These are phyloP conservation scores for Grus americana DNA, from an alignment of 2,113 vertebrate genomes.

Conservation along the genomic window DNA sequence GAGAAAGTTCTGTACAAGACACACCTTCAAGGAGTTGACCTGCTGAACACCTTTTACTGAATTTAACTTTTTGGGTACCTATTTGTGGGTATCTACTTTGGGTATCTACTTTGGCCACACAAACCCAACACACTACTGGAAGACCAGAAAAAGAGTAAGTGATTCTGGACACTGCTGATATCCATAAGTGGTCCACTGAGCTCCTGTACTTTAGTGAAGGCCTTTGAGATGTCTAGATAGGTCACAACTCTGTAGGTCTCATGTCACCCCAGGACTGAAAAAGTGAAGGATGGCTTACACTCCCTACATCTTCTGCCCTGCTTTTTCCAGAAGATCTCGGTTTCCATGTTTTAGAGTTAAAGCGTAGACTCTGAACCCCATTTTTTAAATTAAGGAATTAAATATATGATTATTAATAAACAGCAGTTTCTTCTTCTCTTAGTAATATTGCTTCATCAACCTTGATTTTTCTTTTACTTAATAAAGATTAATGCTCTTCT, in stretches of 20 bases:
- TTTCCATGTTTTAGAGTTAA: not conserved
- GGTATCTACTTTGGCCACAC: no score
- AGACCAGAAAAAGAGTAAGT: not conserved
- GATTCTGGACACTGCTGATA: not conserved
- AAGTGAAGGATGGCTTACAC: not conserved
- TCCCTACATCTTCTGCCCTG: not conserved
- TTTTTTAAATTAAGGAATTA: not conserved
- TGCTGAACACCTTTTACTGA: not conserved
- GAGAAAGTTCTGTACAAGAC: not conserved
- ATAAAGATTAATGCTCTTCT: slow-evolving; percentile 15
- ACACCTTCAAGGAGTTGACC: fast-evolving
- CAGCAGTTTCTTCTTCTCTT: not conserved
- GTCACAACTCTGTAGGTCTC: not conserved
- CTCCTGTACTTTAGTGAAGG: not conserved
- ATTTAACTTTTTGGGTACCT: not conserved
- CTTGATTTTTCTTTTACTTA: slow-evolving; percentile 10
- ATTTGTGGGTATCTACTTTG: no score
- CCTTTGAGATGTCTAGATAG: not conserved
- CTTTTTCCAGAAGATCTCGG: not conserved
- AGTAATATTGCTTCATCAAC: not conserved
- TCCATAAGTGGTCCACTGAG: not conserved
- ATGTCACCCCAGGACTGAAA: not conserved
- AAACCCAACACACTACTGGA: not conserved
- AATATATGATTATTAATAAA: not conserved
- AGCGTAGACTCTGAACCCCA: fast-evolving